Evolutionary conservation across 2,888 invertebrate species (phyloP).

Genomic region (Scaptomyza tumidula): DNA sequence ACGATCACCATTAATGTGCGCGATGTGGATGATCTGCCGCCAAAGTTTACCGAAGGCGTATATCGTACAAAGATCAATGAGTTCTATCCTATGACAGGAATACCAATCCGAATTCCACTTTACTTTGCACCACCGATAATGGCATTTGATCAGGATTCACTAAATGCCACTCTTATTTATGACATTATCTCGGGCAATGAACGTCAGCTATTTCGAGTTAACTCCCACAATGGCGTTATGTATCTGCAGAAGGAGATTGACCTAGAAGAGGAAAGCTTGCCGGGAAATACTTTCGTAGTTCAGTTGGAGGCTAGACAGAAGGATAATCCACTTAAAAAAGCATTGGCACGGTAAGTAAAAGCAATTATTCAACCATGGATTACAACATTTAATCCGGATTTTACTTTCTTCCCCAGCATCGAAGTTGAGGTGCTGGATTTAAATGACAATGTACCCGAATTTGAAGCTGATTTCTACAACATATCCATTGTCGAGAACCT

Average conservation of each 20-base stretch:
- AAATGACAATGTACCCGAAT: constrained; percentile 94
- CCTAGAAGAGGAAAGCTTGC: constrained; percentile 90
- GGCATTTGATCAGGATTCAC: constrained; percentile 93
- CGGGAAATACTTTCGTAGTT: constrained; percentile 90
- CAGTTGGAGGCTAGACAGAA: constrained; percentile 92
- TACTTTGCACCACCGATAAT: constrained; percentile 89
- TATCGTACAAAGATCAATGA: constrained; percentile 93
- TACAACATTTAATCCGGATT: neutral
- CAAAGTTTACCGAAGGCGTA: constrained; percentile 92
- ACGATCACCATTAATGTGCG: constrained; percentile 89
- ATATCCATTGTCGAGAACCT: constrained; percentile 96
- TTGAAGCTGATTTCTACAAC: constrained; percentile 95
- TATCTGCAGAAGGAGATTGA: constrained; percentile 93
- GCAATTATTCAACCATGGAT: neutral
- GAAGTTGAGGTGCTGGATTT: constrained; percentile 80
- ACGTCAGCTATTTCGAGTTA: constrained; percentile 89
- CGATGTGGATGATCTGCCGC: constrained; percentile 93
- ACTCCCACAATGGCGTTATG: constrained; percentile 90
- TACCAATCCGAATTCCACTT: constrained; percentile 89
- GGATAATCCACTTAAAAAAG: constrained; percentile 91
- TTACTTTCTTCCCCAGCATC: constrained; percentile 58
- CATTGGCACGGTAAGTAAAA: constrained; percentile 86
- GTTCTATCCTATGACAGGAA: constrained; percentile 91
- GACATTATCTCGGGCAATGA: constrained; percentile 93
- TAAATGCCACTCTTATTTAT: constrained; percentile 90